Evolutionary conservation across 2,113 vertebrate genomes (phyloP).

Genomic region (Trogon melanurus): DNA sequence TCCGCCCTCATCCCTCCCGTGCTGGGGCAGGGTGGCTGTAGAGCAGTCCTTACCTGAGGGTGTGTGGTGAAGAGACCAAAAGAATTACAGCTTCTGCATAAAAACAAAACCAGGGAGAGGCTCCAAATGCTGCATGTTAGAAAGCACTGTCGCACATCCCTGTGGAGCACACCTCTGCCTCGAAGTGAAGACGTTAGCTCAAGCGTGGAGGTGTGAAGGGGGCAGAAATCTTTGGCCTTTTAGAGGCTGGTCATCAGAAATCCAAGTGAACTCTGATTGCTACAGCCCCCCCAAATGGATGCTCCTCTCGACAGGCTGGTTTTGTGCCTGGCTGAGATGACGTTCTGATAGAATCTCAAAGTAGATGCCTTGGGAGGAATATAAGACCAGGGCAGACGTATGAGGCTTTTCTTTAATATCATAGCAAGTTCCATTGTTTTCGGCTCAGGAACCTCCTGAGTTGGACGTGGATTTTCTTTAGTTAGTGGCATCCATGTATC

Average conservation of each 20-base stretch:
- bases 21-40: not conserved
- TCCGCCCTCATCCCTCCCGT: accelerated
- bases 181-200: not conserved
- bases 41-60: not conserved
- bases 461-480: accelerated
- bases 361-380: not conserved
- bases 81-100: not conserved
- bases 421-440: not conserved
- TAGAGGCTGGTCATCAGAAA: not conserved
- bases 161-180: not conserved
- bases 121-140: accelerated
- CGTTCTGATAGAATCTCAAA: not conserved
- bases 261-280: not conserved
- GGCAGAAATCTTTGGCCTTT: not conserved
- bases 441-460: not conserved
- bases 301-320: not conserved
- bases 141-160: not conserved
- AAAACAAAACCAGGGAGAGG: not conserved
- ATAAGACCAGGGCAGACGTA: not conserved
- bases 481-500: not conserved
- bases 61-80: not conserved
- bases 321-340: not conserved
- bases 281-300: not conserved
- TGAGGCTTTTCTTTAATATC: not conserved
- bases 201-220: not conserved